Evolutionary conservation across 2,113 vertebrate species (phyloP).

Genomic region (Cheirogaleus medius): DNA sequence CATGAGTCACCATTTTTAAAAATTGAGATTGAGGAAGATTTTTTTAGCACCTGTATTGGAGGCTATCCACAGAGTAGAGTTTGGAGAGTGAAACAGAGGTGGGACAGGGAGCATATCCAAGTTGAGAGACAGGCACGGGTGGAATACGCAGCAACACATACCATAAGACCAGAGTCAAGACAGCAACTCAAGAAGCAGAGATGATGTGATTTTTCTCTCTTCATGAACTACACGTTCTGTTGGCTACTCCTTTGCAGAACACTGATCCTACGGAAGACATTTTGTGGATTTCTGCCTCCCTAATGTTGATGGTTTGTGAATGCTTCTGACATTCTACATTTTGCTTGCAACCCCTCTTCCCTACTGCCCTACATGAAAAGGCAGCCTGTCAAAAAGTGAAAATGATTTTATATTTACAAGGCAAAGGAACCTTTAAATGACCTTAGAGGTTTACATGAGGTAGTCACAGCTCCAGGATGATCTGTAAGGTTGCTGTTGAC

Average conservation of each 20-base stretch:
- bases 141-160: fast-evolving
- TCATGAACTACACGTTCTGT: not conserved
- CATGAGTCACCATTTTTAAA: not conserved
- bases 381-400: conserved; percentile 43
- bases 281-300: not conserved
- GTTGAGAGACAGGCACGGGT: fast-evolving
- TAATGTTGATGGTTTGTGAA: not conserved
- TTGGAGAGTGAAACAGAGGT: not conserved
- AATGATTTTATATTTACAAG: conserved; percentile 74
- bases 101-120: not conserved
- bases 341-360: not conserved
- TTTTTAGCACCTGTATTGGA: not conserved
- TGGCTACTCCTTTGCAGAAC: not conserved
- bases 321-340: not conserved
- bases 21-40: not conserved
- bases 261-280: not conserved
- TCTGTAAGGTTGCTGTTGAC: conserved; percentile 79
- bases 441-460: conserved; percentile 76
- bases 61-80: not conserved
- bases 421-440: conserved; percentile 81
- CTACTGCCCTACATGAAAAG: not conserved
- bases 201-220: not conserved
- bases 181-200: not conserved
- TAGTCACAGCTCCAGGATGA: conserved; percentile 77
- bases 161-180: not conserved